Base-by-base conservation (phyloP, 2,888 invertebrate species). In the Luffia ferchaultella region DNA sequence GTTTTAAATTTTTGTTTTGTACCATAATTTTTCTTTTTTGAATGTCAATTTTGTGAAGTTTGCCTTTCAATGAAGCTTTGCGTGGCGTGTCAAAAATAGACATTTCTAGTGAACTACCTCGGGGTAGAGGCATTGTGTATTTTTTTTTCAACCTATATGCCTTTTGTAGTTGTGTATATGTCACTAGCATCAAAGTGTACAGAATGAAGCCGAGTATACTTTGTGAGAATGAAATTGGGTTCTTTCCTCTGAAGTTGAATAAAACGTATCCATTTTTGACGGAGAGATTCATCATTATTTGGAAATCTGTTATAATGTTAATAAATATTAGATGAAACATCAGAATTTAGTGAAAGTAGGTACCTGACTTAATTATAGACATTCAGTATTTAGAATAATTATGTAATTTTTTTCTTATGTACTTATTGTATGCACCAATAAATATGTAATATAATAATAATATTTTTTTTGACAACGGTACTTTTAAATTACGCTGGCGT, bases 261-360 rank as follows among this genome's bases (percentile, higher is more conserved):
- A 7, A 30, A 7, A 3, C 30, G 3, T 7, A 30, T 30, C 30
- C 30, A 30, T 30, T 30, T 30, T 30, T 30, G 5, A 7, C 12
- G 30, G 30, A 30, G 3, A 30, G 3, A 7, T 12, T 3, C 5
- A 30, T 30, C 30, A 30, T 30, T 3, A 30, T n/a, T n/a, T n/a
- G 30, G 30, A 12, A 30, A 30, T 30, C 30, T 30, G 30, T 7
- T 7, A 30, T 30, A 30, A 30, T n/a, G n/a, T n/a, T n/a, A n/a
- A n/a, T n/a, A n/a, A n/a, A n/a, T n/a, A n/a, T n/a, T n/a, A n/a
- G n/a, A n/a, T n/a, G n/a, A n/a, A n/a, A n/a, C n/a, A n/a, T n/a
- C n/a, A 57, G 16, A 15, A 60, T 50, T 45, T 60, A 62, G 46
- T 60, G 61, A 50, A 62, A 61, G 18, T 60, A 55, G n/a, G n/a